Percentiles rank a stretch among this genome's conserved stretches.
Conservation (phyloP, 1,140 invertebrate species). For the Antheraea pernyi region DNA sequence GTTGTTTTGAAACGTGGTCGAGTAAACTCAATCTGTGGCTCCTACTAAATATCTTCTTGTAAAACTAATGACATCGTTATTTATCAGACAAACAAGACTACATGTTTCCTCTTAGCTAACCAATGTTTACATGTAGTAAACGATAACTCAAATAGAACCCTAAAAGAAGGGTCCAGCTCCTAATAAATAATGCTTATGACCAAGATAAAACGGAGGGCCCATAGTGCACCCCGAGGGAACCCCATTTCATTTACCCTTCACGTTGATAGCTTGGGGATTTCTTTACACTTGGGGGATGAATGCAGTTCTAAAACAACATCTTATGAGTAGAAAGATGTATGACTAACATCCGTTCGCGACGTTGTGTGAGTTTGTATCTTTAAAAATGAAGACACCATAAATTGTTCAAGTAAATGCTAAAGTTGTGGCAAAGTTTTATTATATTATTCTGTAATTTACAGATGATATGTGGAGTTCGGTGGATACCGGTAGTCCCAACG, state of each 20-base stretch:
- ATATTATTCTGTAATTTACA: constrained; percentile 15
- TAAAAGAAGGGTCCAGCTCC: constrained; percentile 26
- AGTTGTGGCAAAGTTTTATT: too few relatives aligned
- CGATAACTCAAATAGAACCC: constrained; percentile 34
- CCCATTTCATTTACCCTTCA: constrained; percentile 44
- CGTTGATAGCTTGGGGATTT: constrained; percentile 34
- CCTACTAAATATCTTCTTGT: neutral
- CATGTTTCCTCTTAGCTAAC: neutral
- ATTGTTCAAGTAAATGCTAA: too few relatives aligned
- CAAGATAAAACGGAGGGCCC: constrained; percentile 25
- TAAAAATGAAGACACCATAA: too few relatives aligned
- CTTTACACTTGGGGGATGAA: constrained; percentile 29
- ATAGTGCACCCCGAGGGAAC: constrained; percentile 42
- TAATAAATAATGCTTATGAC: constrained; percentile 46
- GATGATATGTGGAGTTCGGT: constrained; percentile 60
- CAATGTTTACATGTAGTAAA: constrained; percentile 50
- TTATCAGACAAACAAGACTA: neutral
- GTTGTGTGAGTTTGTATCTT: too few relatives aligned
- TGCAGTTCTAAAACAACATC: constrained; percentile 11
- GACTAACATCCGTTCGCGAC: too few relatives aligned
- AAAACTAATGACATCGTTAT: constrained; percentile 1
- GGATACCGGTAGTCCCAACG: constrained; percentile 39
- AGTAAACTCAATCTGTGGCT: too few relatives aligned
- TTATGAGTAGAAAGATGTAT: too few relatives aligned
- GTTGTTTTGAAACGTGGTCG: too few relatives aligned